Percentiles rank a stretch among this genome's conserved stretches.
Evolutionary conservation across 2,113 vertebrate genomes (phyloP).

Genomic region (Marmota monax): DNA sequence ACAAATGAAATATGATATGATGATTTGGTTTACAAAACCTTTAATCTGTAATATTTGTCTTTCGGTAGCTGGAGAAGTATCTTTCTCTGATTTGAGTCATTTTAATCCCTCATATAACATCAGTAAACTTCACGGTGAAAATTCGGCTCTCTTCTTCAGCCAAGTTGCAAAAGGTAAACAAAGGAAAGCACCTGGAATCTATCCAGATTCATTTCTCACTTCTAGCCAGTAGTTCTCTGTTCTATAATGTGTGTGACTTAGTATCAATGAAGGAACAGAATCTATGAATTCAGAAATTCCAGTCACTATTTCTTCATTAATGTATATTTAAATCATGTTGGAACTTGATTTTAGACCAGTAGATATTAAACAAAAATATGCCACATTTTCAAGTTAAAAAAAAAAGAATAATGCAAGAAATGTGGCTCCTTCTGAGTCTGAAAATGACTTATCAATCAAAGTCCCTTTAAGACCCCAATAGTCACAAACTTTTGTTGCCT

Average conservation of each 20-base stretch:
- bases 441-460: constrained; percentile 5
- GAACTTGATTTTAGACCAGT: background rate
- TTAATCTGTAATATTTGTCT: background rate
- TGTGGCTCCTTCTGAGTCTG: background rate
- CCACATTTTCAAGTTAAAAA: background rate
- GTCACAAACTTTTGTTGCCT: background rate
- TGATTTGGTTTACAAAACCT: background rate
- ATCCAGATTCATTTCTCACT: background rate
- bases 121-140: background rate
- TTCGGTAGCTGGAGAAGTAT: background rate
- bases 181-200: background rate
- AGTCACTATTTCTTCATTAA: background rate
- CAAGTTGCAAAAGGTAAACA: background rate
- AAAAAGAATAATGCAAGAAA: constrained; percentile 13
- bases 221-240: background rate
- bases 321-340: background rate
- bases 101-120: background rate
- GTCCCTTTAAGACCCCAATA: background rate
- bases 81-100: background rate
- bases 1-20: background rate
- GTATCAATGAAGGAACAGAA: background rate
- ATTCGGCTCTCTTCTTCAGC: background rate
- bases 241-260: background rate
- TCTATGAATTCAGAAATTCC: background rate
- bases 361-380: background rate